A percentile compares a stretch with the other conserved stretches of the same genome.
Conservation (phyloP, 1,140 invertebrate species). For the Scaptomyza pallida region DNA sequence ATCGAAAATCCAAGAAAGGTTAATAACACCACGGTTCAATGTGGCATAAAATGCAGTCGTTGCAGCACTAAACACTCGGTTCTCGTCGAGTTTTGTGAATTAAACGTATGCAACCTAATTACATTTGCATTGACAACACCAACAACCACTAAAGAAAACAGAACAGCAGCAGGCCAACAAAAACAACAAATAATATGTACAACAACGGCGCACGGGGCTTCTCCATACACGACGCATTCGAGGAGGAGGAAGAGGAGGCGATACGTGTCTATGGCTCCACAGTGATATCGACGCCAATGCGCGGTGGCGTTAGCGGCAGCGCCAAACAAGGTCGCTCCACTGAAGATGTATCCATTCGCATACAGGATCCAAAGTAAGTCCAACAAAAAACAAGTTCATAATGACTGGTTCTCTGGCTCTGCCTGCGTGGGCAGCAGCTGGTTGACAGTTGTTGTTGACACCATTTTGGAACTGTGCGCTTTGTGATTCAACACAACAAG, state of each 20-base stretch:
- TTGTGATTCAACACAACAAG: conserved; percentile 28
- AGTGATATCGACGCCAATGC: conserved; percentile 86
- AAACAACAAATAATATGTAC: conserved; percentile 58
- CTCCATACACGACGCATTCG: conserved; percentile 92
- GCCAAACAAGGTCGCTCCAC: conserved; percentile 82
- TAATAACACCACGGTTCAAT: conserved; percentile 32
- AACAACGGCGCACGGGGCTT: conserved; percentile 85
- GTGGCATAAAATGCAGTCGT: conserved; percentile 47
- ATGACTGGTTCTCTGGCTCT: conserved; percentile 6
- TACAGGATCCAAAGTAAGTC: conserved; percentile 84
- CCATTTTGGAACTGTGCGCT: conserved; percentile 28
- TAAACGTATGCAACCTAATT: conserved; percentile 61
- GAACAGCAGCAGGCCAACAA: conserved; percentile 37
- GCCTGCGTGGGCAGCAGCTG: conserved; percentile 39
- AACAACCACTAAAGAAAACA: conserved; percentile 49
- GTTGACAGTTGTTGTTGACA: conserved; percentile 44
- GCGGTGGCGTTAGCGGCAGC: conserved; percentile 72
- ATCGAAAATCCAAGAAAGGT: conserved; percentile 25
- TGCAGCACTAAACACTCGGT: conserved; percentile 37
- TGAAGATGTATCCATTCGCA: conserved; percentile 83
- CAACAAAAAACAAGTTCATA: conserved; percentile 36
- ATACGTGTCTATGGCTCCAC: conserved; percentile 91
- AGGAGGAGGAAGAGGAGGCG: conserved; percentile 91
- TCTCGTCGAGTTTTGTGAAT: conserved; percentile 39
- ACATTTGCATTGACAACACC: conserved; percentile 25